These are phyloP conservation scores for Creontiades dilutus DNA, from an alignment of 2,888 invertebrate genomes.

Conservation along the genomic window DNA sequence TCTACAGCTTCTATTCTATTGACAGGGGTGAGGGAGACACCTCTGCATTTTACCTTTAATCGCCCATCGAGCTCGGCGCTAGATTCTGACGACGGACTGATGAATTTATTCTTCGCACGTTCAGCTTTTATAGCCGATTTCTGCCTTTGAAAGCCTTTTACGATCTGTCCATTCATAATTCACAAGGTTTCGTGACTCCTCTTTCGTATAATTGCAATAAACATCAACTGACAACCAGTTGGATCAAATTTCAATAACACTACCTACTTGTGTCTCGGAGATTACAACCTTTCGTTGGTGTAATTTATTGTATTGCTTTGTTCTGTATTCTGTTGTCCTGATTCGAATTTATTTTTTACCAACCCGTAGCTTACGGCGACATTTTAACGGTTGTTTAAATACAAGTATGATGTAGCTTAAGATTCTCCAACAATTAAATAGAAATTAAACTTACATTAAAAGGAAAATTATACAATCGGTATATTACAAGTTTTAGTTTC, in stretches of 20 bases:
- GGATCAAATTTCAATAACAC: not conserved
- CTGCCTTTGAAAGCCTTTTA: not conserved
- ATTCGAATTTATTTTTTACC: no score
- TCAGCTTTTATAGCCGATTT: constrained; percentile 25
- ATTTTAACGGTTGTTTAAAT: no score
- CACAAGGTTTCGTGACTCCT: constrained; percentile 25
- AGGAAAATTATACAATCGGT: no score
- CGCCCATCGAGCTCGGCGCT: constrained; percentile 1
- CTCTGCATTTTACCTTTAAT: constrained; percentile 7
- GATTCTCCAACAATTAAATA: no score
- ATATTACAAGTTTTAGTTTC: no score
- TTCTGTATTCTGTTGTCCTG: no score
- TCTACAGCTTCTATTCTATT: constrained; percentile 2
- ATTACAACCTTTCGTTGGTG: no score
- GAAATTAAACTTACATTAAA: no score
- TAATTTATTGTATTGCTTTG: no score
- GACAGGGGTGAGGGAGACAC: not conserved
- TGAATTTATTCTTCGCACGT: constrained; percentile 6
- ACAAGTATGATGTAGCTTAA: no score
- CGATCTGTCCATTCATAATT: constrained; percentile 22
- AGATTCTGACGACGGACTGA: not conserved
- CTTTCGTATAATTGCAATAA: constrained; percentile 6
- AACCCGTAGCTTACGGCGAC: no score
- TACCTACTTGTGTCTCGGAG: no score
- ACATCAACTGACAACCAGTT: not conserved